Conservation (phyloP, 1,140 invertebrate species). For the Luehdorfia chinensis region DNA sequence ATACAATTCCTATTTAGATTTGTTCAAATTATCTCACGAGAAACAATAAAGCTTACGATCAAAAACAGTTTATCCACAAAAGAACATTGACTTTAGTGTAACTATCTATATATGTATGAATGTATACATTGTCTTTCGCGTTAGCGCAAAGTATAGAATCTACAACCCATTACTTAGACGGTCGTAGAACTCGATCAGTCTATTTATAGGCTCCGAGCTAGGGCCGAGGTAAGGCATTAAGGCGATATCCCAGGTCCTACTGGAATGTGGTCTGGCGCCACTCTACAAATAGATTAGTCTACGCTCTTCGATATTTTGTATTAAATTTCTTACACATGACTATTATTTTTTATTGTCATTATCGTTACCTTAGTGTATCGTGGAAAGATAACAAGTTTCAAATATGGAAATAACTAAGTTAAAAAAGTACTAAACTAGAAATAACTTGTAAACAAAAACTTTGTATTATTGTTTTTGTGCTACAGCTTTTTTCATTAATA, state of each 20-base stretch:
- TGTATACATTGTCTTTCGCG: conserved; percentile 32
- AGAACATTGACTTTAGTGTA: too few species aligned
- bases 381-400: too few species aligned
- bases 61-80: too few species aligned
- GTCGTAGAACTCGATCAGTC: conserved; percentile 37
- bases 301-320: background rate
- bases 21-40: too few species aligned
- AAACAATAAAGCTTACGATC: too few species aligned
- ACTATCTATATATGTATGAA: conserved; percentile 17
- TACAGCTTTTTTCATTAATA: too few species aligned
- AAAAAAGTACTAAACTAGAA: too few species aligned
- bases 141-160: conserved; percentile 1
- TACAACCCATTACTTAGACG: conserved; percentile 23
- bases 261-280: conserved; percentile 70
- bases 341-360: conserved; percentile 1
- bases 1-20: conserved; percentile 5
- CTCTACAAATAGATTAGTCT: conserved; percentile 52
- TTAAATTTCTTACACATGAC: background rate
- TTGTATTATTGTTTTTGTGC: too few species aligned
- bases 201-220: conserved; percentile 66
- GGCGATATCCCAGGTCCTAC: conserved; percentile 56
- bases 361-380: too few species aligned
- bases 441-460: too few species aligned
- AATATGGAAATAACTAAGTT: too few species aligned
- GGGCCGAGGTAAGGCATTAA: conserved; percentile 51